These are phyloP conservation scores for Penelope pileata DNA, from an alignment of 2,113 vertebrate genomes.

Conservation along the genomic window DNA sequence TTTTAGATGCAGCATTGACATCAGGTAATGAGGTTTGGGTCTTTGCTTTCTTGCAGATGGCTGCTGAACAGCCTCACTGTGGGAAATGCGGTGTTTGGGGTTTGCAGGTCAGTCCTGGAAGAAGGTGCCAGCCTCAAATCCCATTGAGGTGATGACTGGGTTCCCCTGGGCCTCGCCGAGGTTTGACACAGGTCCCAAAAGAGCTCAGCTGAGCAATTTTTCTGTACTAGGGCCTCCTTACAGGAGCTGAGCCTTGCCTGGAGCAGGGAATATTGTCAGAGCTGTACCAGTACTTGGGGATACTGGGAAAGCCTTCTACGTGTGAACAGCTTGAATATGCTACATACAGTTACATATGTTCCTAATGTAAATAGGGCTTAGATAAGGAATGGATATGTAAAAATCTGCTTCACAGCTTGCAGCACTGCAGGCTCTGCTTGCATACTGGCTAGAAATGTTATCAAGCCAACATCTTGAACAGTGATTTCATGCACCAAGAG, in stretches of 20 bases:
- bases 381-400: background rate
- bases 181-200: background rate
- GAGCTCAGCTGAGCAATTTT: background rate
- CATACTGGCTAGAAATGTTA: background rate
- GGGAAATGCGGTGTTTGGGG: background rate
- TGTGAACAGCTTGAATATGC: background rate
- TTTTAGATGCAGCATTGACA: background rate
- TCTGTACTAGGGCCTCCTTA: rapidly evolving
- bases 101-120: background rate
- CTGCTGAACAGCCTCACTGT: rapidly evolving
- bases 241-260: background rate
- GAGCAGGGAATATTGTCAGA: background rate
- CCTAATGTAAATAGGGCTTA: background rate
- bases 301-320: background rate
- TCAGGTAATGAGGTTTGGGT: background rate
- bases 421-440: background rate
- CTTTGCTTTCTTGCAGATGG: rapidly evolving
- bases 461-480: background rate
- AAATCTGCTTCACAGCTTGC: background rate
- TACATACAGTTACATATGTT: background rate
- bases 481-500: background rate
- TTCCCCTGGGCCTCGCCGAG: background rate
- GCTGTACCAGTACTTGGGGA: background rate
- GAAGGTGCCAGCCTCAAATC: background rate
- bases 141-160: background rate